Conservation (phyloP, 2,888 invertebrate genomes). For the Charanyca ferruginea region DNA sequence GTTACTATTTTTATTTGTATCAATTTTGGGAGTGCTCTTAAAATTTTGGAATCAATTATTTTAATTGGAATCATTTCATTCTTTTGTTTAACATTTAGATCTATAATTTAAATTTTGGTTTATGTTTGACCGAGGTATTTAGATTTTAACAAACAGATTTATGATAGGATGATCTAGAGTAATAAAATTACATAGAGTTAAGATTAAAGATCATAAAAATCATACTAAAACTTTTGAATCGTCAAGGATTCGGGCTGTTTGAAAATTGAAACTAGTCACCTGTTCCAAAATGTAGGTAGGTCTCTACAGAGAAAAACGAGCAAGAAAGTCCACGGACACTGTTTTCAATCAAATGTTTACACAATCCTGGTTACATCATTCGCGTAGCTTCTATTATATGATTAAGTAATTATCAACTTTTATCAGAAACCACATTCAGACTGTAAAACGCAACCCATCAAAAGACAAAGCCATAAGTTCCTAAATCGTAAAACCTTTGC, state of each 20-base stretch:
- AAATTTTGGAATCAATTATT: conserved; percentile 49
- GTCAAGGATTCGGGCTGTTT: too few species aligned
- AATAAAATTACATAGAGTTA: not conserved
- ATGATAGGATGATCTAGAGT: not conserved
- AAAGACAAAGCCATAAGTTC: not conserved
- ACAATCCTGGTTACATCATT: too few species aligned
- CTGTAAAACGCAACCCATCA: not conserved
- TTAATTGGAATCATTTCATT: conserved; percentile 36
- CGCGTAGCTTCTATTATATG: too few species aligned
- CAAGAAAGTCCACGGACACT: too few species aligned
- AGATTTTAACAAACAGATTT: not conserved
- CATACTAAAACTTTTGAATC: too few species aligned
- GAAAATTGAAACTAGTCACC: too few species aligned
- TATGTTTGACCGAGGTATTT: conserved; percentile 11
- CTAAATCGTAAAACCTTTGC: conserved; percentile 21
- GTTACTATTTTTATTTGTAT: conserved; percentile 54
- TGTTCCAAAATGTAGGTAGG: too few species aligned
- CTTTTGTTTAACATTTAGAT: conserved; percentile 31
- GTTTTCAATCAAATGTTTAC: too few species aligned
- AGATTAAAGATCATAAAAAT: too few species aligned
- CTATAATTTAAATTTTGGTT: conserved; percentile 44
- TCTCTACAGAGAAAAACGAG: too few species aligned
- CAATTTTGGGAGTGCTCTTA: conserved; percentile 27
- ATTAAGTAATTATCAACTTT: not conserved
- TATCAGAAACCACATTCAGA: not conserved